phyloP scores from a whole-genome alignment of 2,888 invertebrate genomes.

The Athalia circularis region DNA sequence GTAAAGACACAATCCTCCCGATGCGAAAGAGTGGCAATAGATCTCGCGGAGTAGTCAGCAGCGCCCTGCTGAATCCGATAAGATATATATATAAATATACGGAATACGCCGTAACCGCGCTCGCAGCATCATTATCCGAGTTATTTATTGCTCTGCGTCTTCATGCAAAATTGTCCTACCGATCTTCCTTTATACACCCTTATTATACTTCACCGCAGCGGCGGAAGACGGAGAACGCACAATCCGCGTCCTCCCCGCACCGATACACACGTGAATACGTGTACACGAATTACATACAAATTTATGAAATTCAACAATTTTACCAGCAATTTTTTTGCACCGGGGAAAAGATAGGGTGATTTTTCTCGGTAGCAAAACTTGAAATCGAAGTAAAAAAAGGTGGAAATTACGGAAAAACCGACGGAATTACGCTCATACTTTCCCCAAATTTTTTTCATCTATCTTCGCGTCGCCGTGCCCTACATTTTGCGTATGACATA shows the following conservation, averaged over 20 bases:
- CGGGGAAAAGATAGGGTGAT: too few relatives aligned
- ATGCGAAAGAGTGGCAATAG: constrained; percentile 49
- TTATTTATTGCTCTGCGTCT: constrained; percentile 47
- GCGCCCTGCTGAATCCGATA: constrained; percentile 36
- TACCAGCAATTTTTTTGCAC: too few relatives aligned
- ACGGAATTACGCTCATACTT: neutral
- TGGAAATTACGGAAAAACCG: neutral
- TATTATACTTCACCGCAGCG: neutral
- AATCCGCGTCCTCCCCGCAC: too few relatives aligned
- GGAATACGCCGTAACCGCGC: neutral
- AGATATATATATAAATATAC: constrained; percentile 39
- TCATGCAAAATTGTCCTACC: constrained; percentile 47
- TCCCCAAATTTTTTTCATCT: neutral
- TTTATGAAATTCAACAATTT: too few relatives aligned
- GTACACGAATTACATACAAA: too few relatives aligned
- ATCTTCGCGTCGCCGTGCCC: neutral
- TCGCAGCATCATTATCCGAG: constrained; percentile 47
- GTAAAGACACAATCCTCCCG: constrained; percentile 52
- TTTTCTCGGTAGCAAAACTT: too few relatives aligned
- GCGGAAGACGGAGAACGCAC: neutral
- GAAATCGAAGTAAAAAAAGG: neutral
- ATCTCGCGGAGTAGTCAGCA: constrained; percentile 44
- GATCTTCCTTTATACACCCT: constrained; percentile 1
- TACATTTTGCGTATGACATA: neutral
- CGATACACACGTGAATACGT: too few relatives aligned